Evolutionary conservation across 2,797 vertebrate species (phyloP).

Genomic region (Centropyge bicolor): DNA sequence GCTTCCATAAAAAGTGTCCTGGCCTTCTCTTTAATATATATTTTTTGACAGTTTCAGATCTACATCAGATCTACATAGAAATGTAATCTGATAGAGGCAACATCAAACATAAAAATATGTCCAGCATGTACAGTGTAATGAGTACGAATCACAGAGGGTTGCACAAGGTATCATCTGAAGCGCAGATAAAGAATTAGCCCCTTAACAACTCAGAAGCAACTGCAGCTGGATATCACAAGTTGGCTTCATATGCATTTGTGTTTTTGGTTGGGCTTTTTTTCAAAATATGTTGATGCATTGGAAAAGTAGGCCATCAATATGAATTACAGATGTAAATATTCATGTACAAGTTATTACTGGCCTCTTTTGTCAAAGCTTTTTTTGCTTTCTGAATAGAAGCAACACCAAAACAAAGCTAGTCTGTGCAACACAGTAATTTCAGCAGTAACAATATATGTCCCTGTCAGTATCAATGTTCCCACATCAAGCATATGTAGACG

Average conservation of each 20-base stretch:
- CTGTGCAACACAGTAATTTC: constrained; percentile 60
- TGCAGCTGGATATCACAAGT: neutral
- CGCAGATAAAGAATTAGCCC: neutral
- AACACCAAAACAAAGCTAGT: constrained; percentile 64
- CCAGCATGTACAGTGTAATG: neutral
- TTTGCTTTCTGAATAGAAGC: constrained; percentile 28
- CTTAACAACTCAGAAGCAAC: neutral
- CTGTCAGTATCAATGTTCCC: constrained; percentile 79
- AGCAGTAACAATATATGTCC: constrained; percentile 68
- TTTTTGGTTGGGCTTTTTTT: neutral
- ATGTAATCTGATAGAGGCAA: too few relatives aligned
- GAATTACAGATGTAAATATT: neutral
- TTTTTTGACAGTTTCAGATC: too few relatives aligned
- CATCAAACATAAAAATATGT: neutral
- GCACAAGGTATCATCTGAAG: neutral
- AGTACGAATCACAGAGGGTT: neutral
- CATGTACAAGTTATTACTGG: neutral
- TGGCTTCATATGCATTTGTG: neutral
- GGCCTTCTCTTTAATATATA: too few relatives aligned
- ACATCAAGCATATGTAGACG: constrained; percentile 74
- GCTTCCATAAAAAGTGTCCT: too few relatives aligned
- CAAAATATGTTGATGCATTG: neutral
- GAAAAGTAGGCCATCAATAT: neutral
- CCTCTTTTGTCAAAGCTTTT: constrained; percentile 6
- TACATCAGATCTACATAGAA: too few relatives aligned